Base-by-base conservation (phyloP, 2,797 vertebrate genomes). In the Sebastes oblongus region DNA sequence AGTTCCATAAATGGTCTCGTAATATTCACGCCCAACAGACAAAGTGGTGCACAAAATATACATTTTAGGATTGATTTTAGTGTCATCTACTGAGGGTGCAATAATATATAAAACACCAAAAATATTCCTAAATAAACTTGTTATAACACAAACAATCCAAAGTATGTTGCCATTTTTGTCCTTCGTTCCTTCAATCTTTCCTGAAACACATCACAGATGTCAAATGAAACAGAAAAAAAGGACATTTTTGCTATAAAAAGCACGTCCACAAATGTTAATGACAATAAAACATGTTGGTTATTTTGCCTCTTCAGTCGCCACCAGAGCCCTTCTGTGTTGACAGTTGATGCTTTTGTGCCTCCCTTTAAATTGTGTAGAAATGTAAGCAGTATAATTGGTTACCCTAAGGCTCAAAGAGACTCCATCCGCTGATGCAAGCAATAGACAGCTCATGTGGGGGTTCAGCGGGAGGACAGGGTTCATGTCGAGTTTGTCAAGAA, bases 381-480 rank as follows among this genome's bases (percentile, higher is more conserved):
- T 79, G 80, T 75, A 80, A 82, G 85, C 77, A 55, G 67, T 67
- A 2, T 82, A 89, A 88, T 65, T 80, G 72, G 72, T 72, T 82
- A 78, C 58, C 85, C 82, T 24, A 4, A 78, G 85, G 83, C 81
- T 77, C 52, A 56, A 75, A 87, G 42, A 27, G 61, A 70, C 74
- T 81, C 66, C 59, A 70, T 69, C 59, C 84, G 79, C 81, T 91
- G 89, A 90, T 82, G 91, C 77, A 89, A 90, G 71, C 79, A 65
- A 80, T 71, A 71, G 85, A 90, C 79, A 92, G 86, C 84, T 91
- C 80, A 56, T 32, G 58, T 10, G 8, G 29, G 50, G 68, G 84
- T 91, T 90, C 86, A 89, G 5, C 25, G 0, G 46, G 73, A 83
- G 91, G 88, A 88, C 87, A 89, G 54, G 83, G 90, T 92, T 92